phyloP scores from a whole-genome alignment of 1,140 invertebrate genomes.

The Polypedilum pembai region DNA sequence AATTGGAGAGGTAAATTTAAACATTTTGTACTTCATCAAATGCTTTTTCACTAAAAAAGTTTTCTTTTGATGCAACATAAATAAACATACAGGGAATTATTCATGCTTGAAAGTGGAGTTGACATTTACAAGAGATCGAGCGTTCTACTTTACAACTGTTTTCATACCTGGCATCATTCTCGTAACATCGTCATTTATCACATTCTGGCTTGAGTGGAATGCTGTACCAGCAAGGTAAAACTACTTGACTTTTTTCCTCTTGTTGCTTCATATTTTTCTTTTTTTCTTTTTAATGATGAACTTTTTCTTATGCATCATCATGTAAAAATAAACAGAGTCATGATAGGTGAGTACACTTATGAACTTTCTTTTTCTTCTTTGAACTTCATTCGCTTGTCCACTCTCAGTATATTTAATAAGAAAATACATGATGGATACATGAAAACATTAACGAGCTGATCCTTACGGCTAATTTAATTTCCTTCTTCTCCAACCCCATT shows the following conservation, averaged over 20 bases:
- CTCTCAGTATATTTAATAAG: too few relatives aligned
- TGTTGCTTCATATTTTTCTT: background rate
- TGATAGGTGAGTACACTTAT: conserved; percentile 66
- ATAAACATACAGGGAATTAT: conserved; percentile 68
- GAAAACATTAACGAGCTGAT: too few relatives aligned
- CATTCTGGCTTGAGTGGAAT: conserved; percentile 93
- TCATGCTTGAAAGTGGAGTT: conserved; percentile 87
- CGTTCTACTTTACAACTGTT: conserved; percentile 93
- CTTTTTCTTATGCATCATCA: background rate
- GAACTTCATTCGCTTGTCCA: too few relatives aligned
- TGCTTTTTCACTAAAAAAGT: background rate
- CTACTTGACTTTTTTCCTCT: conserved; percentile 38
- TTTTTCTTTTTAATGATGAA: too few relatives aligned
- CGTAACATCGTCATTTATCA: conserved; percentile 57
- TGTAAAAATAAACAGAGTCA: conserved; percentile 56
- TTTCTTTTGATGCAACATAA: background rate
- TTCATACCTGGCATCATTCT: conserved; percentile 93
- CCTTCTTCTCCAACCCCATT: too few relatives aligned
- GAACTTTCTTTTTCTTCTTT: background rate
- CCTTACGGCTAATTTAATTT: too few relatives aligned
- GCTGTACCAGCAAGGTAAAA: conserved; percentile 83
- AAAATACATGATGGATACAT: too few relatives aligned
- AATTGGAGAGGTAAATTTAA: conserved; percentile 80
- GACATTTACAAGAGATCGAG: conserved; percentile 85
- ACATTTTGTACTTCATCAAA: background rate